Conservation (phyloP, 1,140 invertebrate genomes). For the Pseudachorutes palmiensis region DNA sequence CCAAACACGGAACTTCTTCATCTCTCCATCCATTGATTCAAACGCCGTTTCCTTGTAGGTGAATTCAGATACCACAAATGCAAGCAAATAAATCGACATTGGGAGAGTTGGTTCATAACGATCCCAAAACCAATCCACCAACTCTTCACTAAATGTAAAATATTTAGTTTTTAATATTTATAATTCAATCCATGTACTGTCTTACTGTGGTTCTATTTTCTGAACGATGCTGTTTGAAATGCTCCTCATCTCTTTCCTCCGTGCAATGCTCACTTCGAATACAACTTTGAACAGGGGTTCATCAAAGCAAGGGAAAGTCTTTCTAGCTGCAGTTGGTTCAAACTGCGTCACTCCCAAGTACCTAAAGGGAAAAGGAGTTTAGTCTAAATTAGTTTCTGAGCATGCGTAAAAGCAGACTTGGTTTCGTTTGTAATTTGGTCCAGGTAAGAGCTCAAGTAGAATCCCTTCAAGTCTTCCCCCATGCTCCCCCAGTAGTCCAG, state of each 20-base stretch:
- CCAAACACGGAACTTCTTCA: conserved; percentile 54
- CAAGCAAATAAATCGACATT: conserved; percentile 79
- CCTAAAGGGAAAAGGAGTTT: neutral
- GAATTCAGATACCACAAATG: conserved; percentile 69
- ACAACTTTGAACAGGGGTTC: conserved; percentile 55
- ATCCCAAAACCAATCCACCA: conserved; percentile 52
- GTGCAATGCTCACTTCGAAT: conserved; percentile 50
- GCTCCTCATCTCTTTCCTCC: conserved; percentile 54
- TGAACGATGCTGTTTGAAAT: conserved; percentile 74
- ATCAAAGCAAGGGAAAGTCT: conserved; percentile 58
- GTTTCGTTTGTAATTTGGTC: conserved; percentile 4
- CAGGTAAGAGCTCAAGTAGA: conserved; percentile 11
- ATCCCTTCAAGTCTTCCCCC: neutral
- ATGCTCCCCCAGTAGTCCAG: neutral
- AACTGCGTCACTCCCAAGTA: conserved; percentile 40
- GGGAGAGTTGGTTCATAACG: conserved; percentile 62
- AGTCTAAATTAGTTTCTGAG: neutral
- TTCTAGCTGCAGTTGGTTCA: conserved; percentile 50
- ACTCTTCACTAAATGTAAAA: conserved; percentile 29
- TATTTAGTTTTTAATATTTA: neutral
- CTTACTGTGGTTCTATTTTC: conserved; percentile 47
- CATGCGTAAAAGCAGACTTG: neutral
- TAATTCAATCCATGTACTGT: neutral
- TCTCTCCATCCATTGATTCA: neutral
- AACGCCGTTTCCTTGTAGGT: conserved; percentile 4